A percentile compares a stretch with the other conserved stretches of the same genome.
Evolutionary conservation across 2,797 vertebrate species (phyloP).

Genomic region (Avahi laniger): DNA sequence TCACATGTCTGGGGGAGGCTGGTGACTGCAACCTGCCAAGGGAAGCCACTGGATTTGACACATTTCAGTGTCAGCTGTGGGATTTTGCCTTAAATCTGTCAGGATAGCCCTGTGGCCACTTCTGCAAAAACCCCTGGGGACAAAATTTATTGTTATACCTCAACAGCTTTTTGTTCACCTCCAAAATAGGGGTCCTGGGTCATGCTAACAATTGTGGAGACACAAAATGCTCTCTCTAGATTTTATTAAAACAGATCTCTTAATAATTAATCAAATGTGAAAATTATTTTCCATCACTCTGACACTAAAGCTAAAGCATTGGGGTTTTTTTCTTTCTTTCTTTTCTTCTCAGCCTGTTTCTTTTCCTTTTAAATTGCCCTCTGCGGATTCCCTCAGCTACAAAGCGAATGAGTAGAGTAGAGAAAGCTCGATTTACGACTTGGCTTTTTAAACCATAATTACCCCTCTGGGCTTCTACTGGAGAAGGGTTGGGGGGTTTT

Average conservation of each 20-base stretch:
- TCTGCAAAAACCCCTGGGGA: slow-evolving; percentile 66
- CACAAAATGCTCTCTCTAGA: slow-evolving; percentile 73
- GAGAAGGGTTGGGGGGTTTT: background rate
- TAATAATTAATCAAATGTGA: slow-evolving; percentile 81
- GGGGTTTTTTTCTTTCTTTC: background rate
- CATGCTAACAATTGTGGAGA: slow-evolving; percentile 63
- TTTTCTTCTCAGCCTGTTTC: slow-evolving; percentile 44
- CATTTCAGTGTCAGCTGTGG: background rate
- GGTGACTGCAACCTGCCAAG: background rate
- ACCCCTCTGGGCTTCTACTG: slow-evolving; percentile 55
- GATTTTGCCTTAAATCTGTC: slow-evolving; percentile 69
- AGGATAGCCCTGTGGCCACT: slow-evolving; percentile 47
- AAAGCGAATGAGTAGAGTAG: slow-evolving; percentile 27
- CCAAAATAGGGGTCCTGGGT: slow-evolving; percentile 72
- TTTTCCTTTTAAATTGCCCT: slow-evolving; percentile 70
- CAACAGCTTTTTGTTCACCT: slow-evolving; percentile 74
- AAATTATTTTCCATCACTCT: slow-evolving; percentile 78
- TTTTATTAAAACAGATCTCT: slow-evolving; percentile 78
- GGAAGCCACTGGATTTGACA: slow-evolving; percentile 2
- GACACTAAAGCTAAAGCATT: slow-evolving; percentile 62
- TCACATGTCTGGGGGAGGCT: background rate
- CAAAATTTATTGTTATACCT: slow-evolving; percentile 72
- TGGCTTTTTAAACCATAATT: slow-evolving; percentile 74
- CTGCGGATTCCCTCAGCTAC: slow-evolving; percentile 50
- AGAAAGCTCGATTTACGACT: slow-evolving; percentile 65